Conservation (phyloP, 2,797 vertebrate species). For the Sarcoramphus papa region DNA sequence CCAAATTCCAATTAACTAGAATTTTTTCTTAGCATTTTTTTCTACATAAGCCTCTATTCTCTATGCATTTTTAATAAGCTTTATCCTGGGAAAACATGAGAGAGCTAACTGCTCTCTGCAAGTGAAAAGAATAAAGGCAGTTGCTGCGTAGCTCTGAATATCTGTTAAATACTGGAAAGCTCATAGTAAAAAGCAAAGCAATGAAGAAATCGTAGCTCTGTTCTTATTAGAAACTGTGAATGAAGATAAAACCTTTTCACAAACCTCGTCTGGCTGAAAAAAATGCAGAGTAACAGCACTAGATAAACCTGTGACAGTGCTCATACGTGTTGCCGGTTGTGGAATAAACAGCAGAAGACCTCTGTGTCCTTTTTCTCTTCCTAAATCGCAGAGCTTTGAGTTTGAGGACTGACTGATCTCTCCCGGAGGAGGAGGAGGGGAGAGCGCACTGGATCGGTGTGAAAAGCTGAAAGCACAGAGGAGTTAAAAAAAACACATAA, state of each 20-base stretch:
- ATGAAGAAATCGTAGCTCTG: background rate
- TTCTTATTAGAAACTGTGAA: constrained; percentile 7
- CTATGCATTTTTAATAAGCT: constrained; percentile 58
- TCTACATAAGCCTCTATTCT: constrained; percentile 42
- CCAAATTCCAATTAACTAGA: constrained; percentile 39
- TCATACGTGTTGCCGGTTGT: fast-evolving
- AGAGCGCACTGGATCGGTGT: too few species aligned
- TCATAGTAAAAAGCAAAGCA: background rate
- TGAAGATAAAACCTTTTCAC: constrained; percentile 24
- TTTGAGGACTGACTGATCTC: background rate
- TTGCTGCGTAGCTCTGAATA: background rate
- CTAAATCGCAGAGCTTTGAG: background rate
- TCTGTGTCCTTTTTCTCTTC: background rate
- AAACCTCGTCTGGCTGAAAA: background rate
- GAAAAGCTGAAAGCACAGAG: background rate
- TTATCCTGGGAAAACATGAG: constrained; percentile 59
- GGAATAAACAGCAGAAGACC: background rate
- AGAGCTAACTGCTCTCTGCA: background rate
- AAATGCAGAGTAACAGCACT: background rate
- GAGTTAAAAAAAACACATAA: background rate
- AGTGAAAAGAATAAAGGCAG: constrained; percentile 35
- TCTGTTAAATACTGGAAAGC: constrained; percentile 22
- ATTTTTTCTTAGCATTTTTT: background rate
- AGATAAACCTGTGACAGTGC: background rate
- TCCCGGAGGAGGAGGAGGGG: background rate